Base-by-base conservation (phyloP, 2,113 vertebrate genomes). In the Pelusios castaneus region DNA sequence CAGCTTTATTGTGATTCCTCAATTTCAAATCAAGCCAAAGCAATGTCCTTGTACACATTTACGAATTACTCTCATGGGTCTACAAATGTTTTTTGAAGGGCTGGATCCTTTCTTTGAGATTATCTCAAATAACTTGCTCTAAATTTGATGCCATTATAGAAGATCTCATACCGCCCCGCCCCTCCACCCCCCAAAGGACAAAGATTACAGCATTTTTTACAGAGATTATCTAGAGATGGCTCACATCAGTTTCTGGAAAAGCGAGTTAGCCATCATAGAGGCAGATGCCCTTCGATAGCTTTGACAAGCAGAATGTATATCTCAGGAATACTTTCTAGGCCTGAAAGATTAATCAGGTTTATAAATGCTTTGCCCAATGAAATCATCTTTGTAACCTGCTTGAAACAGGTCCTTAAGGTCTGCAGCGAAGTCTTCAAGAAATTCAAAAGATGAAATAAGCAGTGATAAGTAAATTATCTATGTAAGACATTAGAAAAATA, bases 231-330 rank as follows among this genome's bases (percentile, higher is more conserved):
- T 92, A 0, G 4, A 95, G 89, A 89, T 89, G 79, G 91, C 91
- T 96, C 90, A 87, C 47, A 1, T 89, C 94, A 79, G 6, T 91
- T 96, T 90, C 91, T 89, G 88, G 91, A 94, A 96, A 97, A 96
- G 92, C 86, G 86, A 90, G 96, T 97, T 95, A 96, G 89, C 85
- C 88, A 95, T 96, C 63, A 91, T 56, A 94, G 90, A 89, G 84
- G 89, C 94, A 96, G 96, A 95, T 95, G 93, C 76, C 91, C 95
- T 96, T 93, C 3, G 63, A 96, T 87, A 96, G 93, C 89, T 89
- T 90, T 96, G 94, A 96, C 85, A 96, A 89, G 49, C 83, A 86
- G 87, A 95, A 96, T 89, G 84, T 67, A 96, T 92, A 91, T 90
- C 82, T 87, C 85, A 92, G 91, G 80, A 93, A 94, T 88, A 87